Conservation (phyloP, 1,140 invertebrate species). For the Radopholus similis region DNA sequence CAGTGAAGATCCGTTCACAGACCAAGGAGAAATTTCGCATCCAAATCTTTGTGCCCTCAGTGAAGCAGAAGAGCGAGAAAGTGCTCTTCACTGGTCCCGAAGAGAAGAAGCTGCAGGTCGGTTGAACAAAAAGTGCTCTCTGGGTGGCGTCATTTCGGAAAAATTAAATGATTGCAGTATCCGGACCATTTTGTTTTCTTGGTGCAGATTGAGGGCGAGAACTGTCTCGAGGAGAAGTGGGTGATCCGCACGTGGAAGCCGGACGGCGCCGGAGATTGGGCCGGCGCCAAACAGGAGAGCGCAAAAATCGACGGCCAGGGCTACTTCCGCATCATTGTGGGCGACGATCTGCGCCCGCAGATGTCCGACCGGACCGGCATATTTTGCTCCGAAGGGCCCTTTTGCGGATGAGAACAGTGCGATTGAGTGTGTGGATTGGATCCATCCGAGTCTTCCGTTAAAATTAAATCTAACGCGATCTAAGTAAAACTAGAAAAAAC, state of each 20-base stretch:
- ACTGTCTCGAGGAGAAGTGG: conserved; percentile 27
- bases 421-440: too few relatives aligned
- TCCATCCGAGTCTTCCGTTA: too few relatives aligned
- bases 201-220: conserved; percentile 27
- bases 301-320: conserved; percentile 16
- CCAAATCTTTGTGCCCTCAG: conserved; percentile 18
- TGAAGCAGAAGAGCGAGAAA: conserved; percentile 18
- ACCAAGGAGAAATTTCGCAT: conserved; percentile 27
- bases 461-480: too few relatives aligned
- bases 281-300: conserved; percentile 12
- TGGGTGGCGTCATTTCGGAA: neutral
- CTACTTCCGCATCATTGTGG: conserved; percentile 21
- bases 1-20: conserved; percentile 29
- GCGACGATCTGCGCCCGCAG: conserved; percentile 27
- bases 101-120: conserved; percentile 32
- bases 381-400: conserved; percentile 15
- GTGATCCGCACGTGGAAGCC: conserved; percentile 17
- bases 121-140: conserved; percentile 7
- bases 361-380: conserved; percentile 7
- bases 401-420: conserved; percentile 26
- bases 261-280: conserved; percentile 2
- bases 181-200: neutral
- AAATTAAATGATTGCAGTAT: conserved; percentile 14
- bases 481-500: too few relatives aligned
- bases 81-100: conserved; percentile 20